A percentile compares a stretch with the other conserved stretches of the same genome.
Conservation (phyloP, 2,888 invertebrate species). For the Lasioglossum lativentre region DNA sequence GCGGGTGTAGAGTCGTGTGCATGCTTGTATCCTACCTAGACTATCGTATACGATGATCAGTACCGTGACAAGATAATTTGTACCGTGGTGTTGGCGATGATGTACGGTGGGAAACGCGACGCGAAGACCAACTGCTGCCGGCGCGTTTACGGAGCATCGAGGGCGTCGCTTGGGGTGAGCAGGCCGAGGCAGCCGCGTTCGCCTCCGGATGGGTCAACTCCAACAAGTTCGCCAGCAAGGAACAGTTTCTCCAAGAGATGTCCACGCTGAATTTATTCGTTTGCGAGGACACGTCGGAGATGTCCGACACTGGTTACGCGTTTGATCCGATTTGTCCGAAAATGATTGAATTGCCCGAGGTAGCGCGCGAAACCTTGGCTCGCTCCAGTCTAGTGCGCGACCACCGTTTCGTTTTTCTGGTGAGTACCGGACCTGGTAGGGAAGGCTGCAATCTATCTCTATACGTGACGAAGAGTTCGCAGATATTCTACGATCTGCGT, state of each 20-base stretch:
- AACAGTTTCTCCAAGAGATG: slow-evolving; percentile 85
- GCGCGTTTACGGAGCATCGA: slow-evolving; percentile 89
- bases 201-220: slow-evolving; percentile 94
- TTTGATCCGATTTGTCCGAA: slow-evolving; percentile 88
- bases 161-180: slow-evolving; percentile 86
- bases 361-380: slow-evolving; percentile 86
- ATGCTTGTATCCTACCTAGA: background rate
- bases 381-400: slow-evolving; percentile 86
- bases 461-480: background rate
- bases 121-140: slow-evolving; percentile 88
- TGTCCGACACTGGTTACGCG: slow-evolving; percentile 84
- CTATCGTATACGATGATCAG: background rate
- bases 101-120: background rate
- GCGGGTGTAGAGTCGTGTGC: background rate
- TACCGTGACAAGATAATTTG: slow-evolving; percentile 13
- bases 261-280: slow-evolving; percentile 85
- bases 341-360: slow-evolving; percentile 87
- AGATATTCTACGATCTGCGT: background rate
- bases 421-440: slow-evolving; percentile 69
- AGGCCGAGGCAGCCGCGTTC: slow-evolving; percentile 83
- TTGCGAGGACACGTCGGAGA: slow-evolving; percentile 80
- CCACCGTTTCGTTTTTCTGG: slow-evolving; percentile 87
- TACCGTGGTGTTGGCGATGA: slow-evolving; percentile 6
- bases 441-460: background rate
- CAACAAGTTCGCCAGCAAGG: slow-evolving; percentile 87